Evolutionary conservation across 1,140 invertebrate genomes (phyloP).

Genomic region (Mercenaria mercenaria): DNA sequence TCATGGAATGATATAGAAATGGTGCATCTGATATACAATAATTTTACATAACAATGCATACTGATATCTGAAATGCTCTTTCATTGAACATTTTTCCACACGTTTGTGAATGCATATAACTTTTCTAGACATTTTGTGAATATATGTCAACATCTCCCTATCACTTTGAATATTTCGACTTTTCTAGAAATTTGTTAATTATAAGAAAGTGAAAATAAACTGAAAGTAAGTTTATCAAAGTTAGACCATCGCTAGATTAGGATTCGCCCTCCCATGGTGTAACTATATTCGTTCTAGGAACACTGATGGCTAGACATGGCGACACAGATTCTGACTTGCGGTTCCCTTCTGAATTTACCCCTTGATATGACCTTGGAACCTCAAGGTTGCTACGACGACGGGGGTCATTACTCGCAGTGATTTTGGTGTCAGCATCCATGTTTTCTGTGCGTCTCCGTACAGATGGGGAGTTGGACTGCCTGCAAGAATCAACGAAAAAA

Average conservation of each 20-base stretch:
- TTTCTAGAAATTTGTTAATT: background rate
- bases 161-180: background rate
- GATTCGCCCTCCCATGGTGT: conserved; percentile 57
- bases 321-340: conserved; percentile 44
- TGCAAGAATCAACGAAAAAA: background rate
- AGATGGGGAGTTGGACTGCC: conserved; percentile 49
- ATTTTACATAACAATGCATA: conserved; percentile 23
- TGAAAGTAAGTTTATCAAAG: too few relatives aligned
- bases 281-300: conserved; percentile 55
- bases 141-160: background rate
- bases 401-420: conserved; percentile 18
- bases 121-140: background rate
- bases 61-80: background rate
- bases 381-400: conserved; percentile 65
- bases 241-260: background rate
- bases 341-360: background rate
- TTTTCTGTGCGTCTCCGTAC: conserved; percentile 33
- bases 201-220: too few relatives aligned
- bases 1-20: conserved; percentile 11
- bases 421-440: conserved; percentile 2
- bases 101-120: background rate
- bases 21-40: background rate
- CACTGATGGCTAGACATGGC: conserved; percentile 54
- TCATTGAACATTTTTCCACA: background rate
- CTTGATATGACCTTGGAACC: conserved; percentile 32